phyloP scores from a whole-genome alignment of 2,797 vertebrate genomes.

The Poeciliopsis infans region DNA sequence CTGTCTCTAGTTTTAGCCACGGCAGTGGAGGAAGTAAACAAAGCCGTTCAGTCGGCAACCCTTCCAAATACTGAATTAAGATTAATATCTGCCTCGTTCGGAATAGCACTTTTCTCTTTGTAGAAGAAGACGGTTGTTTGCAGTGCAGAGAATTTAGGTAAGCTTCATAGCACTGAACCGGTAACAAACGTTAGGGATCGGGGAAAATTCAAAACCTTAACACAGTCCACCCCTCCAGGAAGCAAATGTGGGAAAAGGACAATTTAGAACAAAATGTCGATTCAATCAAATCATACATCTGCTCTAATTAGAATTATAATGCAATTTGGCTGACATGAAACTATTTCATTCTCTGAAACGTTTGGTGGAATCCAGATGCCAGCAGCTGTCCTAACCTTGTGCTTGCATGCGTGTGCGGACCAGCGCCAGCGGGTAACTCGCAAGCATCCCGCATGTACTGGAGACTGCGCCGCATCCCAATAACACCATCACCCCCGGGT shows the following conservation, averaged over 20 bases:
- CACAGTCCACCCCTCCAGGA: too few relatives aligned
- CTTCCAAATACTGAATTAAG: too few relatives aligned
- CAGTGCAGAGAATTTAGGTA: too few relatives aligned
- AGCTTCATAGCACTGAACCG: too few relatives aligned
- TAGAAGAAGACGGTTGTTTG: too few relatives aligned
- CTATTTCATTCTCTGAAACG: background rate
- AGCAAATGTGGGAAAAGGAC: background rate
- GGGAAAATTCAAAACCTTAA: too few relatives aligned
- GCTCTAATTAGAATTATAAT: background rate
- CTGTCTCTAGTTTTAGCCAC: too few relatives aligned
- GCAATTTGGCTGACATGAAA: background rate
- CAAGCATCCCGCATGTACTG: conserved; percentile 94
- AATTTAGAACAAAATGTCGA: background rate
- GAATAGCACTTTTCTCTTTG: too few relatives aligned
- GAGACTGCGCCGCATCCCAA: conserved; percentile 91
- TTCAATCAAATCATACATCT: background rate
- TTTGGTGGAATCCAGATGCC: conserved; percentile 1
- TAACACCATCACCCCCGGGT: conserved; percentile 90
- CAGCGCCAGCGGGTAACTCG: conserved; percentile 94
- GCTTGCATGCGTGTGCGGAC: conserved; percentile 98
- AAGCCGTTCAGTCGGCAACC: too few relatives aligned
- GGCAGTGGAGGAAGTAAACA: too few relatives aligned
- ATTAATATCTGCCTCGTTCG: too few relatives aligned
- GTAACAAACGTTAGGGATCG: too few relatives aligned
- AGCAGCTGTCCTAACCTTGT: conserved; percentile 83